Conservation (phyloP, 1,140 invertebrate genomes). For the Leptinotarsa lineolata region DNA sequence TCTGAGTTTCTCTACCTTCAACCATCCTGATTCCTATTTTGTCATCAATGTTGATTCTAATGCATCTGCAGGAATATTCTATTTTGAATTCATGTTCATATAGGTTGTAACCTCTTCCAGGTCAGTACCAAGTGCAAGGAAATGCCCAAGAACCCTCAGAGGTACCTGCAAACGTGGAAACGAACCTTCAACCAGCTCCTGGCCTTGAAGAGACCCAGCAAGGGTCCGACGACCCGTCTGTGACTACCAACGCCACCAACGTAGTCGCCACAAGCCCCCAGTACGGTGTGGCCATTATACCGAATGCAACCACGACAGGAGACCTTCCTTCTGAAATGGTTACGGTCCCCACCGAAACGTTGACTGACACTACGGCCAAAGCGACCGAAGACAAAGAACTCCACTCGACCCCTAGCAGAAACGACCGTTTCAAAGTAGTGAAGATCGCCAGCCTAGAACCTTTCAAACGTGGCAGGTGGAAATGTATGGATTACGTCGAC, state of each 20-base stretch:
- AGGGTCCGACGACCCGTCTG: slow-evolving; percentile 33
- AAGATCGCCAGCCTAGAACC: slow-evolving; percentile 96
- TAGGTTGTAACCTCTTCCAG: slow-evolving; percentile 46
- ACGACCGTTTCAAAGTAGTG: slow-evolving; percentile 93
- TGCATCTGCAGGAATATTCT: no score
- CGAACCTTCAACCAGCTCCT: slow-evolving; percentile 31
- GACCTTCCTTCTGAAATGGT: slow-evolving; percentile 40
- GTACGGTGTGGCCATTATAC: slow-evolving; percentile 54
- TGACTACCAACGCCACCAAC: slow-evolving; percentile 45
- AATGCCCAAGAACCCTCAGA: slow-evolving; percentile 47
- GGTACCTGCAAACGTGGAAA: slow-evolving; percentile 28
- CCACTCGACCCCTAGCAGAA: slow-evolving; percentile 60
- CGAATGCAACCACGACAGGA: slow-evolving; percentile 40
- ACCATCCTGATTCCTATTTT: no score
- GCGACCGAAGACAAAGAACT: slow-evolving; percentile 49
- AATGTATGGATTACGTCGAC: slow-evolving; percentile 95
- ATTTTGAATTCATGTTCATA: no score
- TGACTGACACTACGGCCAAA: slow-evolving; percentile 34
- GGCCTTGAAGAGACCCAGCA: slow-evolving; percentile 34
- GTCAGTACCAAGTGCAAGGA: slow-evolving; percentile 55
- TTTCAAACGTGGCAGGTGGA: slow-evolving; percentile 92
- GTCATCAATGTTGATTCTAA: no score
- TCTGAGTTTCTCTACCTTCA: no score
- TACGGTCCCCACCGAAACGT: slow-evolving; percentile 35
- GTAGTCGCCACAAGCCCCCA: slow-evolving; percentile 56